These are phyloP conservation scores for Poecilia velifera DNA, from an alignment of 2,797 vertebrate genomes.

Conservation along the genomic window DNA sequence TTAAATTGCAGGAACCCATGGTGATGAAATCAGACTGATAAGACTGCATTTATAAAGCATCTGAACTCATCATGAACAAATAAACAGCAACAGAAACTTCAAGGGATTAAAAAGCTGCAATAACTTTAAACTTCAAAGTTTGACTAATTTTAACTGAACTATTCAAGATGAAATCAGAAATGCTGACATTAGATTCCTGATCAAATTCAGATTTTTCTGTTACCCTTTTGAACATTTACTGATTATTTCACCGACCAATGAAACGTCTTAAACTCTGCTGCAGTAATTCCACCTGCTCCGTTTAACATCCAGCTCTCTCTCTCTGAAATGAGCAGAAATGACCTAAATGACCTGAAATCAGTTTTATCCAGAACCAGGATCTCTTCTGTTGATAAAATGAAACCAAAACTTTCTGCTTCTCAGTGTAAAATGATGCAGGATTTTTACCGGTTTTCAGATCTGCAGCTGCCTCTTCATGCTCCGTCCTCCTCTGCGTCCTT, in stretches of 20 bases:
- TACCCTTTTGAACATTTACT: background rate
- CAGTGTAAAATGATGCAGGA: background rate
- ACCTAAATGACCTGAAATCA: background rate
- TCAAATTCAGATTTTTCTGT: background rate
- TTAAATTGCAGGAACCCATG: background rate
- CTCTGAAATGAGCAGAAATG: background rate
- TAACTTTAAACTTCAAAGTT: background rate
- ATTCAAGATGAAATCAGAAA: background rate
- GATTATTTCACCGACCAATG: background rate
- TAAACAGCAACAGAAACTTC: background rate
- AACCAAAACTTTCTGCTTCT: background rate
- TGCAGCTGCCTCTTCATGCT: conserved; percentile 53
- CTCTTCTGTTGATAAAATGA: background rate
- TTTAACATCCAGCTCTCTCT: background rate
- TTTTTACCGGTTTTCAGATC: conserved; percentile 55
- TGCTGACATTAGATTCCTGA: background rate
- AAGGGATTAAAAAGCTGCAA: background rate
- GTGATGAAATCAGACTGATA: background rate
- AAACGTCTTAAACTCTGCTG: background rate
- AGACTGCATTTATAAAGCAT: background rate
- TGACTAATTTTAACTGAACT: background rate
- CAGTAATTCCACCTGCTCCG: background rate
- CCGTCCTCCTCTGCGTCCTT: conserved; percentile 35
- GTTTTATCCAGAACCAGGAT: background rate
- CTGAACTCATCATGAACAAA: background rate